These are phyloP conservation scores for Epiblema foenella DNA, from an alignment of 2,888 invertebrate genomes.

Conservation along the genomic window DNA sequence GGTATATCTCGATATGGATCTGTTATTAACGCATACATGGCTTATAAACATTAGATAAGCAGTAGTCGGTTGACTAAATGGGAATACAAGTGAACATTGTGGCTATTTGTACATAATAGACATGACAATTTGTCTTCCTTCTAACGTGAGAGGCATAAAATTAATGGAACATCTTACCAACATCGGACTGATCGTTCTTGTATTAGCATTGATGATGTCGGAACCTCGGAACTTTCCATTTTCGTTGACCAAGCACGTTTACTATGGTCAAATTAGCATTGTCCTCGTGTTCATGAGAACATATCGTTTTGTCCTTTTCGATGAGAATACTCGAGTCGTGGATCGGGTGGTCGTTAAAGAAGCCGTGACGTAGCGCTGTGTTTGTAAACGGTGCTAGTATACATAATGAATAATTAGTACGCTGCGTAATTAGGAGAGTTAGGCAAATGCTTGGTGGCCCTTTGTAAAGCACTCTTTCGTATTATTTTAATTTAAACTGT, in stretches of 20 bases:
- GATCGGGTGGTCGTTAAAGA: slow-evolving; percentile 42
- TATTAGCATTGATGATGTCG: slow-evolving; percentile 20
- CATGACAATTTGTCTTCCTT: slow-evolving; percentile 1
- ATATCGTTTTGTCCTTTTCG: slow-evolving; percentile 61
- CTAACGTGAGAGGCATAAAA: slow-evolving; percentile 13
- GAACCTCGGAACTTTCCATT: slow-evolving; percentile 11
- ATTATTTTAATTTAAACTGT: too few relatives aligned
- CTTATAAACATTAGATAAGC: neutral
- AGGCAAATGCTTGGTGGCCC: too few relatives aligned
- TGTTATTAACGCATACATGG: neutral
- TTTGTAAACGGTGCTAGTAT: slow-evolving; percentile 21
- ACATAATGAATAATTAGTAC: neutral
- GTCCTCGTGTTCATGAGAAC: slow-evolving; percentile 69
- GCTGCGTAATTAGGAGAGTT: neutral
- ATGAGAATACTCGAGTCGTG: slow-evolving; percentile 62
- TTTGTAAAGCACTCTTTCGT: too few relatives aligned
- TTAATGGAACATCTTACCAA: slow-evolving; percentile 26
- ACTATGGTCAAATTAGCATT: slow-evolving; percentile 57
- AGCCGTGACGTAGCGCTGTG: slow-evolving; percentile 49
- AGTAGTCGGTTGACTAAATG: neutral
- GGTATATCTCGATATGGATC: slow-evolving; percentile 9
- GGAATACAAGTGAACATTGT: slow-evolving; percentile 20
- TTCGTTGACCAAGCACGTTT: slow-evolving; percentile 24
- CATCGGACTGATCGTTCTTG: neutral
- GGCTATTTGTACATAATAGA: slow-evolving; percentile 1